phyloP scores from a whole-genome alignment of 2,888 invertebrate genomes.

The Cetonia aurata region DNA sequence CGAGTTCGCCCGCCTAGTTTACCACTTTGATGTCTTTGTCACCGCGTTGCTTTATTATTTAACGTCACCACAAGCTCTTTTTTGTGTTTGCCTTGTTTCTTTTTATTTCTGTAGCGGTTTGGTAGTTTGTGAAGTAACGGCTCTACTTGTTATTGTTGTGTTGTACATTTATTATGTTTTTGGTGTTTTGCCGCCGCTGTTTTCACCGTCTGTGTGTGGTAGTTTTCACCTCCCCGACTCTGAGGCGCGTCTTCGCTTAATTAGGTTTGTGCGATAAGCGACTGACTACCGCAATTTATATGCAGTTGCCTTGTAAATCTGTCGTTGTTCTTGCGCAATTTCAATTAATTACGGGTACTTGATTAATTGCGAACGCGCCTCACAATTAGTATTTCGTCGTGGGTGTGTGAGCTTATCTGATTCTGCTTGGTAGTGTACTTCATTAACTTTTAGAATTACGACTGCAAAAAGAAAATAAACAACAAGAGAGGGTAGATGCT shows the following conservation, averaged over 20 bases:
- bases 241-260: conserved; percentile 14
- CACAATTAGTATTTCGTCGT: conserved; percentile 25
- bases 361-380: conserved; percentile 24
- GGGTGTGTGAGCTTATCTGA: conserved; percentile 17
- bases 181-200: not conserved
- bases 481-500: no score
- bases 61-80: conserved; percentile 5
- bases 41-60: conserved; percentile 27
- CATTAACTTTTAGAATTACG: conserved; percentile 12
- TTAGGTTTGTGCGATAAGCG: conserved; percentile 24
- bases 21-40: conserved; percentile 38
- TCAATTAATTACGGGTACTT: conserved; percentile 35
- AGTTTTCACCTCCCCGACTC: no score
- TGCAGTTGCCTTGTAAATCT: conserved; percentile 18
- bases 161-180: no score
- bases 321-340: conserved; percentile 29
- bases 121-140: not conserved
- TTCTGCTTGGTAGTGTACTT: not conserved
- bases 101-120: not conserved
- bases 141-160: no score
- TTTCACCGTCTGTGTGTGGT: not conserved
- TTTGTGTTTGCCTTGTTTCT: not conserved
- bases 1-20: not conserved
- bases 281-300: conserved; percentile 23
- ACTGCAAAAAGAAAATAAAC: not conserved